Evolutionary conservation across 2,113 vertebrate genomes (phyloP).

Genomic region (Columbina picui): DNA sequence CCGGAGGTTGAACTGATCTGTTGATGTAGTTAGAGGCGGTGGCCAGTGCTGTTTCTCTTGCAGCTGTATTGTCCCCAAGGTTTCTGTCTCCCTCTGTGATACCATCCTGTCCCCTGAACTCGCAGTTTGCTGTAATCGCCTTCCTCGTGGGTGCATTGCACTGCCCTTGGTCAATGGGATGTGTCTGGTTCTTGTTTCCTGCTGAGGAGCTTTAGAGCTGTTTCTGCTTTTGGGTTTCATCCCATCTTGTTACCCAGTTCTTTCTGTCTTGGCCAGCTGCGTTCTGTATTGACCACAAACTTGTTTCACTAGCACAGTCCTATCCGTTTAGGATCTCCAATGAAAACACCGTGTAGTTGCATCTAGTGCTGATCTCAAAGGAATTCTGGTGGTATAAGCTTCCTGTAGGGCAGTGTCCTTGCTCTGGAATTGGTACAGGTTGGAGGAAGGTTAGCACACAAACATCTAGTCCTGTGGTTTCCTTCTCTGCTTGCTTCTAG

Average conservation of each 20-base stretch:
- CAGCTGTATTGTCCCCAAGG: neutral
- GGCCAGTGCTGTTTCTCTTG: neutral
- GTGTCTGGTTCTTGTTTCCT: neutral
- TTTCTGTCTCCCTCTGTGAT: neutral
- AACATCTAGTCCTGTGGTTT: neutral
- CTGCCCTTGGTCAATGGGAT: neutral
- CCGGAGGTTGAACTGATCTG: neutral
- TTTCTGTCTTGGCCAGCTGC: neutral
- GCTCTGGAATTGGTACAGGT: neutral
- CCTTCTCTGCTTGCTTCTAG: neutral
- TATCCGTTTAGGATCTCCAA: neutral
- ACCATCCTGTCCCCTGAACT: neutral
- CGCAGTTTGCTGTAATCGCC: accelerated
- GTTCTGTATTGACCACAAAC: neutral
- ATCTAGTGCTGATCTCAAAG: neutral
- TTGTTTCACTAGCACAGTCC: neutral
- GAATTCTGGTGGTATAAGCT: neutral
- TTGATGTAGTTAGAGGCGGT: neutral
- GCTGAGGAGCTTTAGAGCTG: neutral
- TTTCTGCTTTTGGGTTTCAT: neutral
- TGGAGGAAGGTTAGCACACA: neutral
- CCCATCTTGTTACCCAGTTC: neutral
- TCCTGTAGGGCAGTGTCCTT: neutral
- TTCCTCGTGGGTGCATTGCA: accelerated
- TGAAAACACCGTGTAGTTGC: neutral